These are phyloP conservation scores for Porites rus DNA, from an alignment of 92 coral and sea anemone species.

Conservation along the genomic window DNA sequence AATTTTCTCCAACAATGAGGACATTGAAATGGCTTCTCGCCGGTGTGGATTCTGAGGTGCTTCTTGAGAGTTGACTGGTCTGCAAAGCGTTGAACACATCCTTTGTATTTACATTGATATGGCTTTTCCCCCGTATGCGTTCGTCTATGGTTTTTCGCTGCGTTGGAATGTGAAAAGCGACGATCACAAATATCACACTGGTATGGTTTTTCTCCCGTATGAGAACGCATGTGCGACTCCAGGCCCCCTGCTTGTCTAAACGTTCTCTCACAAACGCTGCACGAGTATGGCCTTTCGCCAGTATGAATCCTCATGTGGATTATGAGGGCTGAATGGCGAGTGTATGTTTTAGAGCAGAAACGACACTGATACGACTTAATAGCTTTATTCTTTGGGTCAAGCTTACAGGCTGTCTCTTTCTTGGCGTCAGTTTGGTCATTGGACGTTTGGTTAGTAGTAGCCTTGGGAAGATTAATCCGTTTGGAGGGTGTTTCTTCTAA, in stretches of 20 bases:
- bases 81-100: constrained; percentile 75
- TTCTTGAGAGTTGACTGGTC: constrained; percentile 86
- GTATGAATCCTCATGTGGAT: constrained; percentile 72
- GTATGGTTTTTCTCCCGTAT: constrained; percentile 83
- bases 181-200: constrained; percentile 71
- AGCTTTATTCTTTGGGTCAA: not conserved
- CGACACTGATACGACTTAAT: constrained; percentile 6
- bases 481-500: not conserved
- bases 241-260: constrained; percentile 75
- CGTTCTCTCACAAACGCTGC: constrained; percentile 61
- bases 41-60: constrained; percentile 80
- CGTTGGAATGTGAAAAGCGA: constrained; percentile 80
- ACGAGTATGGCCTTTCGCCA: constrained; percentile 70
- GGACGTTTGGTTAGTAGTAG: no score
- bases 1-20: constrained; percentile 69
- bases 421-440: not conserved
- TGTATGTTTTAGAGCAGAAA: constrained; percentile 26
- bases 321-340: constrained; percentile 74
- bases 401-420: not conserved
- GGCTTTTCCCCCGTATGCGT: constrained; percentile 87
- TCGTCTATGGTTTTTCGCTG: constrained; percentile 77
- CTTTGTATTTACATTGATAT: constrained; percentile 58
- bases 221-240: constrained; percentile 69
- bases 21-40: constrained; percentile 81
- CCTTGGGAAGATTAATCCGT: not conserved